phyloP scores from a whole-genome alignment of 2,113 vertebrate genomes.

The Bubalus kerabau region DNA sequence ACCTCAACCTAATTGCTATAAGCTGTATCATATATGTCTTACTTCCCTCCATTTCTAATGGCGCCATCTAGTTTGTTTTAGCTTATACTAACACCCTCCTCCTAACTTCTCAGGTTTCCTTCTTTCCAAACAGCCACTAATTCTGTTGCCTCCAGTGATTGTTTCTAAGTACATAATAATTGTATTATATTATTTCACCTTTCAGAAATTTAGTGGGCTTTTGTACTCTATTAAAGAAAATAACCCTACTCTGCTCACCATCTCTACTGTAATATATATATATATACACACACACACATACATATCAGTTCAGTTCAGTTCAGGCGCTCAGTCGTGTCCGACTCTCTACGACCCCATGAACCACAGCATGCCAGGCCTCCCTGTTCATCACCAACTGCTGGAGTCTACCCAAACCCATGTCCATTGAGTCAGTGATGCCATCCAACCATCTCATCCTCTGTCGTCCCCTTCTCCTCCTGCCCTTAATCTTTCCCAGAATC shows the following conservation, averaged over 20 bases:
- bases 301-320: not conserved
- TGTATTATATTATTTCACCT: not conserved
- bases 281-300: too few relatives aligned
- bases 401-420: not conserved
- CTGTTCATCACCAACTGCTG: not conserved
- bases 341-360: not conserved
- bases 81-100: not conserved
- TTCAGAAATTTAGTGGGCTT: not conserved
- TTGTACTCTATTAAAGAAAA: not conserved
- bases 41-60: not conserved
- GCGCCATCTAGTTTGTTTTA: not conserved
- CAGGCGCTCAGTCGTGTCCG: rapidly evolving
- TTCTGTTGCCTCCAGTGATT: not conserved
- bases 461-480: not conserved
- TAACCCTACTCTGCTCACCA: not conserved
- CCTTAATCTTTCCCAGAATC: not conserved
- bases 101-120: not conserved
- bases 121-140: not conserved
- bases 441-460: not conserved
- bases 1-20: not conserved
- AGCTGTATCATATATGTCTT: not conserved
- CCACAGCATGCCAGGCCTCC: not conserved
- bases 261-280: not conserved
- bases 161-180: not conserved
- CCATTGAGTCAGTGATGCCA: not conserved